These are phyloP conservation scores for Pseudorasbora parva DNA, from an alignment of 2,113 vertebrate species.

Conservation along the genomic window DNA sequence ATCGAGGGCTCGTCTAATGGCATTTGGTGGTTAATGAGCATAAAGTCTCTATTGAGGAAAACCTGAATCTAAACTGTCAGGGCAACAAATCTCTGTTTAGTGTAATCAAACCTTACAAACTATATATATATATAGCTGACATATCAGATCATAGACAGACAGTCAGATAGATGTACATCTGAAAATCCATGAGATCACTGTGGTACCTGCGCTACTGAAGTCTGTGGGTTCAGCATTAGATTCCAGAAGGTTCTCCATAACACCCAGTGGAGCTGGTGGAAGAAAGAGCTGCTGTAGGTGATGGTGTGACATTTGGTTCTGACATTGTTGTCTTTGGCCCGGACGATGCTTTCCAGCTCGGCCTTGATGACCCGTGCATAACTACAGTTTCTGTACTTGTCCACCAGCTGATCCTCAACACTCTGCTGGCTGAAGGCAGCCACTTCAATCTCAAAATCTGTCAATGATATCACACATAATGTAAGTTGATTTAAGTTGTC, in stretches of 20 bases:
- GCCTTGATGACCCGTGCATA: conserved; percentile 74
- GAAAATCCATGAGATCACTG: conserved; percentile 18
- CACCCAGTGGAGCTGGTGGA: conserved; percentile 88
- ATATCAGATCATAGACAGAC: not conserved
- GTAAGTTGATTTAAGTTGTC: not conserved
- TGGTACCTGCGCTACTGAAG: conserved; percentile 87
- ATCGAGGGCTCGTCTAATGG: conserved; percentile 67
- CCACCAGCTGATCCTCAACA: conserved; percentile 78
- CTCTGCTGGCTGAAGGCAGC: conserved; percentile 57
- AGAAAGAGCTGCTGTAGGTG: conserved; percentile 85
- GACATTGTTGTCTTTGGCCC: conserved; percentile 62
- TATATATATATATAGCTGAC: too few relatives aligned
- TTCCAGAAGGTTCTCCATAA: conserved; percentile 86
- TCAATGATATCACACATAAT: not conserved
- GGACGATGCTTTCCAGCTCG: conserved; percentile 74
- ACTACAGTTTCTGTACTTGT: conserved; percentile 77
- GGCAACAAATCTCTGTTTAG: not conserved
- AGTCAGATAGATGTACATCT: not conserved
- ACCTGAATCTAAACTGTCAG: not conserved
- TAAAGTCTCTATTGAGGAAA: conserved; percentile 46
- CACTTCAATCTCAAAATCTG: conserved; percentile 68
- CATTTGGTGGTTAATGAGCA: conserved; percentile 76
- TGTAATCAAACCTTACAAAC: not conserved
- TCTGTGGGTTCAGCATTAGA: conserved; percentile 85
- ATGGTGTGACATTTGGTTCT: conserved; percentile 65